Base-by-base conservation (phyloP, 2,113 vertebrate genomes). In the Takifugu flavidus region DNA sequence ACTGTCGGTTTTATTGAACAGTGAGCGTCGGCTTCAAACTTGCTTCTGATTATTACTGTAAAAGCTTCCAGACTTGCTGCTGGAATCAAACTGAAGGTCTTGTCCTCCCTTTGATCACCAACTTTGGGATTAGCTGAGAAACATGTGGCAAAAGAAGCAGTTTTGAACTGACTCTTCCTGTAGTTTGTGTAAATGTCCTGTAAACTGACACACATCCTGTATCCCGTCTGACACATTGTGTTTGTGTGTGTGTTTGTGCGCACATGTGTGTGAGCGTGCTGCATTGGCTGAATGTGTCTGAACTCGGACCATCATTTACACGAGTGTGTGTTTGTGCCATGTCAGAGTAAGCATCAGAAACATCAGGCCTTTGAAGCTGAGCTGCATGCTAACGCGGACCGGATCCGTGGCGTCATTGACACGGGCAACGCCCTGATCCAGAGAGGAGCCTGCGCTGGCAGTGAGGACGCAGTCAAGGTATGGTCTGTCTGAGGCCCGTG, bases 311-410 rank as follows among this genome's bases (percentile, higher is more conserved):
- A 20, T 20, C 20, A 20, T 20, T 20, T 20, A 20, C 20, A 20
- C 20, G 20, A 20, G 20, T 20, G 15, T 31, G n/a, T 63, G n/a
- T 65, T 25, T 72, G 25, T 53, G 34, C 68, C 43, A 65, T 70
- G 13, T 67, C 85, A 99, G 97, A 99, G 96, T 86, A 99, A 99
- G 59, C 96, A 99, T 82, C 97, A 99, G 91, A 99, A 99, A 56
- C 97, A 99, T 78, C 97, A 99, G 77, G 97, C 96, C 6, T 99
- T 99, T 1, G 97, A 99, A 77, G 96, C 96, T 0, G 97, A 99
- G 82, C 93, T 99, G 26, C 96, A 99, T 0, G 96, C 97, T 85
- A 99, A 99, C 0, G 96, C 96, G 0, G 97, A 99, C 83, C 90
- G 96, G 6, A 99, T 99, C 86, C 94, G 95, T 0, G 94, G 96